Conservation (phyloP, 2,888 invertebrate genomes). For the Sinopyrophorus schimmeli region DNA sequence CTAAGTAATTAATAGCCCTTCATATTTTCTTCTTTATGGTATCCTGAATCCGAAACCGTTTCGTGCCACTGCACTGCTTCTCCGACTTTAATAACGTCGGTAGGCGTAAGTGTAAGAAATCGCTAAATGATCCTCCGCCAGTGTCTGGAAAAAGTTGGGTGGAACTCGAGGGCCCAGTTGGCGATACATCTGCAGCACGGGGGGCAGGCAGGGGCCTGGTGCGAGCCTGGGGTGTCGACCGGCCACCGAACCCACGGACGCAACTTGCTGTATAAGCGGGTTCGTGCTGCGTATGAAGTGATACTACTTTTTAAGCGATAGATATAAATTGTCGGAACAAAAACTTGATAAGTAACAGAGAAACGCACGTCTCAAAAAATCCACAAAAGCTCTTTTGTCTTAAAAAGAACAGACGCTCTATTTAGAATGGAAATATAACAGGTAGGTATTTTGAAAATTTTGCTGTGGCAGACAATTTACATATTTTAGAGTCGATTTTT, state of each 20-base stretch:
- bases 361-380: too few relatives aligned
- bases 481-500: too few relatives aligned
- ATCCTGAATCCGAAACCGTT: slow-evolving; percentile 9
- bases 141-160: slow-evolving; percentile 29
- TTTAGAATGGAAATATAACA: too few relatives aligned
- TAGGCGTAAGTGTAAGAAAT: slow-evolving; percentile 25
- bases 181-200: slow-evolving; percentile 33
- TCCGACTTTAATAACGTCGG: slow-evolving; percentile 13
- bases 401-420: too few relatives aligned
- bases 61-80: slow-evolving; percentile 17
- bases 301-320: slow-evolving; percentile 20
- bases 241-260: slow-evolving; percentile 53
- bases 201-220: slow-evolving; percentile 39
- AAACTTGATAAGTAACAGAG: slow-evolving; percentile 3
- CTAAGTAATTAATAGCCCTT: too few relatives aligned
- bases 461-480: too few relatives aligned
- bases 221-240: slow-evolving; percentile 49
- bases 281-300: slow-evolving; percentile 25
- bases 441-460: too few relatives aligned
- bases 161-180: slow-evolving; percentile 32
- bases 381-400: too few relatives aligned
- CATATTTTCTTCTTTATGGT: not conserved
- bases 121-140: slow-evolving; percentile 32
- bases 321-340: slow-evolving; percentile 17
- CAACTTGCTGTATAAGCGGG: slow-evolving; percentile 36